These are phyloP conservation scores for Sabellastarte sp. DNA, from an alignment of 2,888 invertebrate genomes.

Conservation along the genomic window DNA sequence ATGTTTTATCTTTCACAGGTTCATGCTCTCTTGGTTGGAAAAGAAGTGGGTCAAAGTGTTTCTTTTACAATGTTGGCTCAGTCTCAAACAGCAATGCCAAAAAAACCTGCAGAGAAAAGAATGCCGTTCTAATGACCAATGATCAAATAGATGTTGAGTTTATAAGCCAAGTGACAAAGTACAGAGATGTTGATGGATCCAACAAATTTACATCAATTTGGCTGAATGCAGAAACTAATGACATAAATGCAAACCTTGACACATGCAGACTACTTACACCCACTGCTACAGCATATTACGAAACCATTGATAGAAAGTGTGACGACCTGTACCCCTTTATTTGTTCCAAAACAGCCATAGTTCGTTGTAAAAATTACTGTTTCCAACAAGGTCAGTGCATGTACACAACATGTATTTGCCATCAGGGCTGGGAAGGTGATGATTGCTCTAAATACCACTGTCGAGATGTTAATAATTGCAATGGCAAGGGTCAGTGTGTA, in stretches of 20 bases:
- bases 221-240: not conserved
- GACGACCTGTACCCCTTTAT: not conserved
- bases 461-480: slow-evolving; percentile 1
- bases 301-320: too few species aligned
- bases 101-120: not conserved
- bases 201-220: not conserved
- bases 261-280: too few species aligned
- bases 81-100: not conserved
- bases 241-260: too few species aligned
- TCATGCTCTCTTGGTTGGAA: not conserved
- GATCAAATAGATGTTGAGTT: not conserved
- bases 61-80: not conserved
- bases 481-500: slow-evolving; percentile 4
- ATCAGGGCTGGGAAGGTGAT: slow-evolving; percentile 1
- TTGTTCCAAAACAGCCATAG: not conserved
- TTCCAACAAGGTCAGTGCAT: slow-evolving; percentile 1
- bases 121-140: not conserved
- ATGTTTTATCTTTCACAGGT: not conserved
- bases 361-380: not conserved
- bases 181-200: not conserved
- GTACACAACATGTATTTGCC: not conserved
- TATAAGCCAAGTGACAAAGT: not conserved
- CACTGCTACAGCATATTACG: too few species aligned
- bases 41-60: not conserved
- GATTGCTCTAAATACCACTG: not conserved